Conservation (phyloP, 2,888 invertebrate genomes). For the Tortricodes alternella region DNA sequence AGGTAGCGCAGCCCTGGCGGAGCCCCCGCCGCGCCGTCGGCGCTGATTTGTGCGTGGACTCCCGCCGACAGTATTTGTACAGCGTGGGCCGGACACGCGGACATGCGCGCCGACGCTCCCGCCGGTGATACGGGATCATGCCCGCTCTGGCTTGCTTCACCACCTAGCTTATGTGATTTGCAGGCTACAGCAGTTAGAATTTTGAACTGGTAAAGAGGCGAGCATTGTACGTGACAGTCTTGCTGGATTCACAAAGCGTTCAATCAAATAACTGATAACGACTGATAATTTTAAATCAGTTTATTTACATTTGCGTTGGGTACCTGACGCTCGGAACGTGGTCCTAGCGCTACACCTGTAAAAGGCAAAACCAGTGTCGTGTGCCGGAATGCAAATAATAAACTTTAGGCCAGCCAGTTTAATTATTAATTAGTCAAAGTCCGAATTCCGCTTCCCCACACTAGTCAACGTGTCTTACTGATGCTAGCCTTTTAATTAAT, state of each 20-base stretch:
- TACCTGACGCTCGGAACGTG: conserved; percentile 12
- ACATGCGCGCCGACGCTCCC: conserved; percentile 36
- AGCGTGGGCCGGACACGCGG: conserved; percentile 35
- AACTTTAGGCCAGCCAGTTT: conserved; percentile 3
- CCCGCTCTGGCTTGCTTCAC: no score
- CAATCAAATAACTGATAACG: no score
- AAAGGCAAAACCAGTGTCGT: conserved; percentile 23
- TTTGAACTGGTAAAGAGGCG: no score
- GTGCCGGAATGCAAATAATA: conserved; percentile 10
- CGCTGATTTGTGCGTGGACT: conserved; percentile 79
- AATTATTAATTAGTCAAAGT: conserved; percentile 29
- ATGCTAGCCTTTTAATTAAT: conserved; percentile 14
- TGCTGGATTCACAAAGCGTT: no score
- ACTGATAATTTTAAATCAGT: no score
- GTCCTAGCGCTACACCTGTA: conserved; percentile 15
- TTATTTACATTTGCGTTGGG: no score
- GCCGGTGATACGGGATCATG: conserved; percentile 27
- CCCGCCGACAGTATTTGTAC: conserved; percentile 77
- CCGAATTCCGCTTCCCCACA: conserved; percentile 6
- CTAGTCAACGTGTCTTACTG: conserved; percentile 11
- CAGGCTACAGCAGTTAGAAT: no score
- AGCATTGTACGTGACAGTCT: no score
- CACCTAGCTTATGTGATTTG: no score
- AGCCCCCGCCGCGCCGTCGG: conserved; percentile 57
- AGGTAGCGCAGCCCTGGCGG: not conserved